These are phyloP conservation scores for Bos indicus DNA, from an alignment of 2,113 vertebrate genomes.

Conservation along the genomic window DNA sequence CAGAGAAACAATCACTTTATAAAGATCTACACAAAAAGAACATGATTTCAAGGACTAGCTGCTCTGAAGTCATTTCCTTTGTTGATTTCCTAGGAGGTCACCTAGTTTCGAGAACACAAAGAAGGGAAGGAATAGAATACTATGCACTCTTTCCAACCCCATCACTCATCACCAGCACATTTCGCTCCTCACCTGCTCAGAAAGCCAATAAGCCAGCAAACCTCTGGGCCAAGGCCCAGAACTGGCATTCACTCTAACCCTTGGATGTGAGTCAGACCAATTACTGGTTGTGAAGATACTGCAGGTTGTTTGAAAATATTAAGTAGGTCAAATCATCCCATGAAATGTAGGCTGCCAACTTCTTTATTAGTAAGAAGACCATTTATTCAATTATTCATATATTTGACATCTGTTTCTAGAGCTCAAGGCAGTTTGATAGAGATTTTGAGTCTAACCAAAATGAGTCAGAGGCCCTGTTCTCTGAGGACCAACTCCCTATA, in stretches of 20 bases:
- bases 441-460: background rate
- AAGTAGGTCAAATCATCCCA: conserved; percentile 53
- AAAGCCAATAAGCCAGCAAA: background rate
- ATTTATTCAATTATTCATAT: conserved; percentile 42
- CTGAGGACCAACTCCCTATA: background rate
- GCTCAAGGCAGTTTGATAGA: background rate
- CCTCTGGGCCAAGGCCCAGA: background rate
- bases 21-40: background rate
- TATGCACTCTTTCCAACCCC: background rate
- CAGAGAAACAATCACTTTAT: background rate
- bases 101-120: background rate
- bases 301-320: conserved; percentile 33
- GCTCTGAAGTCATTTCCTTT: background rate
- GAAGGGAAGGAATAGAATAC: background rate
- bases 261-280: conserved; percentile 8
- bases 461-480: background rate
- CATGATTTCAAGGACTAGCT: background rate
- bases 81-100: background rate
- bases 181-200: background rate
- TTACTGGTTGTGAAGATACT: background rate
- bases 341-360: conserved; percentile 37
- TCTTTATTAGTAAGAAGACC: conserved; percentile 44
- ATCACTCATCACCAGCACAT: background rate
- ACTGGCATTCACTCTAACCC: background rate
- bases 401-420: conserved; percentile 26